Evolutionary conservation across 2,797 vertebrate species (phyloP), one percentile per base, ranked within the genome.

Genomic region (Cheirogaleus major): DNA sequence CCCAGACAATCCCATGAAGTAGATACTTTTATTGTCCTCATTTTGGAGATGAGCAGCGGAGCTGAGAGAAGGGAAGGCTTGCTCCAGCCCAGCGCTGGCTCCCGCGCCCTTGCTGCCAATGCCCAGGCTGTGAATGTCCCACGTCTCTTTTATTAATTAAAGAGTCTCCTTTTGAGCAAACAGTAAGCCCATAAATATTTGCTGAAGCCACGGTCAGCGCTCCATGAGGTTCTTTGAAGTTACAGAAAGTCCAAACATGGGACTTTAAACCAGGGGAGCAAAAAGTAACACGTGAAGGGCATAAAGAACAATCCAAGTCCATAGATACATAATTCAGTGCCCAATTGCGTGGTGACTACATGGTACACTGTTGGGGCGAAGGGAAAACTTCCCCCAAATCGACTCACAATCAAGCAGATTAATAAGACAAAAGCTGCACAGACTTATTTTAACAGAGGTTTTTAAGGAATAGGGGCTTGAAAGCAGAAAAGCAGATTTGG

Each of bases 131-230:
- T 1, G 11, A 88, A 35, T 7, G 14, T 50, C 67, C 72, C 43
- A 22, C 0, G 38, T 18, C 59, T 84, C 48, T 83, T 5, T 27
- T 55, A 30, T 20, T 80, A 43, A 78, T 32, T 32, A 23, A 43
- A 90, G 45, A 75, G 57, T 27, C 48, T 78, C 48, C 57, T 78
- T 72, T 82, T 32, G n/a, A 63, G 69, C 50, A 52, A 92, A 79
- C 17, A 45, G 48, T 79, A 38, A 89, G n/a, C n/a, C 67, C 69
- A 25, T 35, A 52, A 76, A 27, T 72, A 80, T 70, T 83, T 72
- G 75, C 84, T 69, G 50, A 75, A 9, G n/a, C 61, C 61, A 1
- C 63, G 0, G 8, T 75, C 65, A 13, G 79, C 65, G 25, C 41
- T n/a, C 86, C 25, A 4, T 2, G 8, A 61, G 57, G 25, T n/a